Conservation (phyloP, 1,140 invertebrate genomes). For the Vollenhovia emeryi region DNA sequence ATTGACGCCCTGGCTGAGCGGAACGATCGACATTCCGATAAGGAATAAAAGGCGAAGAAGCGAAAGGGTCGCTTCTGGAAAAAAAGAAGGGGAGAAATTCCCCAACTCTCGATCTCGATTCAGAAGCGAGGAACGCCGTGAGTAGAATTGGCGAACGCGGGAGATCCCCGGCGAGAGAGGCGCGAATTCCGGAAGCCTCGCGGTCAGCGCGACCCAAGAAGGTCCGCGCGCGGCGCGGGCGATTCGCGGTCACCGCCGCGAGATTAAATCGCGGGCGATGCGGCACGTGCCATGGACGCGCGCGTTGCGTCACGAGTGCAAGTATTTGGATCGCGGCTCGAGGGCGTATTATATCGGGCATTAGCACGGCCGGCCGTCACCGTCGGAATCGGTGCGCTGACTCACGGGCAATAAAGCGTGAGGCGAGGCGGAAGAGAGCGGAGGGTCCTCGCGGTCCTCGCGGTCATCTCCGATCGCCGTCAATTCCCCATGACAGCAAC, state of each 20-base stretch:
- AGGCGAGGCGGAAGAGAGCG: background rate
- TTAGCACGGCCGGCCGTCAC: slow-evolving; percentile 58
- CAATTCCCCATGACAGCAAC: slow-evolving; percentile 33
- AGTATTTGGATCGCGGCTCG: slow-evolving; percentile 68
- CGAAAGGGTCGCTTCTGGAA: background rate
- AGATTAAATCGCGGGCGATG: slow-evolving; percentile 57
- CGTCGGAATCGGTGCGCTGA: slow-evolving; percentile 56
- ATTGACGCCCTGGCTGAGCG: too few relatives aligned
- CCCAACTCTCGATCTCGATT: background rate
- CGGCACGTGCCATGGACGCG: slow-evolving; percentile 34
- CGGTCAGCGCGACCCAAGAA: background rate
- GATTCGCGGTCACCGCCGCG: slow-evolving; percentile 5
- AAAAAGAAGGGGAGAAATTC: too few relatives aligned
- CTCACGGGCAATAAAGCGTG: slow-evolving; percentile 59
- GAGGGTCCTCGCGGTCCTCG: background rate
- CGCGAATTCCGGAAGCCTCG: background rate
- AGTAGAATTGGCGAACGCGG: background rate
- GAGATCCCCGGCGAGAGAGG: background rate
- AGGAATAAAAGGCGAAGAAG: too few relatives aligned
- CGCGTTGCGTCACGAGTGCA: slow-evolving; percentile 64
- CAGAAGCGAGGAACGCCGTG: background rate
- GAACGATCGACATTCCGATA: too few relatives aligned
- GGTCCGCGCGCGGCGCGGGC: background rate
- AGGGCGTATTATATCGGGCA: slow-evolving; percentile 41
- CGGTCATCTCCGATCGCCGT: slow-evolving; percentile 19